These are phyloP conservation scores for Ophion ventricosus DNA, from an alignment of 2,888 invertebrate genomes.

Conservation along the genomic window DNA sequence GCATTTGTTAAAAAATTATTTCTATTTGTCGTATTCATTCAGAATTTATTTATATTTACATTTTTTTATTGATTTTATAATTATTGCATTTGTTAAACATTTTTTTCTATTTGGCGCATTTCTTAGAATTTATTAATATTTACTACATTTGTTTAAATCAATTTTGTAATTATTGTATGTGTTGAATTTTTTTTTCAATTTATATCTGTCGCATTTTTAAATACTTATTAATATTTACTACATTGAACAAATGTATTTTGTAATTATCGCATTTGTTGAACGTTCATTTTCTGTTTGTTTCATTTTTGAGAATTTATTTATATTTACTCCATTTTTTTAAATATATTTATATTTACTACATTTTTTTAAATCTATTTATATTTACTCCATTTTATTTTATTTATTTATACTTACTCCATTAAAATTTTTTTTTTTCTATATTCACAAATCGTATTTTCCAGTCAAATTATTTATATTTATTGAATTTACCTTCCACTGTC, in stretches of 20 bases:
- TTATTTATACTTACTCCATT: no score
- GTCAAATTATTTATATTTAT: background rate
- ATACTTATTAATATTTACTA: background rate
- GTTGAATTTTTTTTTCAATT: background rate
- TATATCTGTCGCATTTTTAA: background rate
- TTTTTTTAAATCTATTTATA: background rate
- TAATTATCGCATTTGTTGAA: no score
- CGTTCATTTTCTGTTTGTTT: background rate
- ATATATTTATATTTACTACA: background rate
- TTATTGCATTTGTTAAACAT: no score
- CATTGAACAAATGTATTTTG: no score
- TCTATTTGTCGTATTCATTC: background rate
- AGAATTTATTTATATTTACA: no score
- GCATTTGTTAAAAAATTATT: background rate
- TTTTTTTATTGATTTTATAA: no score
- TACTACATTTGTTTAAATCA: no score
- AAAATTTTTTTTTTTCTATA: background rate
- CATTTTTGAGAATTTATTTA: background rate
- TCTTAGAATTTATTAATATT: no score
- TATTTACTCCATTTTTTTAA: background rate
- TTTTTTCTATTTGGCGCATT: no score
- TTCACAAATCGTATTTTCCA: background rate
- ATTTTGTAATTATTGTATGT: no score
- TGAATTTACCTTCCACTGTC: conserved; percentile 74
- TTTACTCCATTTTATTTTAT: no score